phyloP scores from a whole-genome alignment of 1,140 invertebrate genomes.

The Chironomus tepperi region DNA sequence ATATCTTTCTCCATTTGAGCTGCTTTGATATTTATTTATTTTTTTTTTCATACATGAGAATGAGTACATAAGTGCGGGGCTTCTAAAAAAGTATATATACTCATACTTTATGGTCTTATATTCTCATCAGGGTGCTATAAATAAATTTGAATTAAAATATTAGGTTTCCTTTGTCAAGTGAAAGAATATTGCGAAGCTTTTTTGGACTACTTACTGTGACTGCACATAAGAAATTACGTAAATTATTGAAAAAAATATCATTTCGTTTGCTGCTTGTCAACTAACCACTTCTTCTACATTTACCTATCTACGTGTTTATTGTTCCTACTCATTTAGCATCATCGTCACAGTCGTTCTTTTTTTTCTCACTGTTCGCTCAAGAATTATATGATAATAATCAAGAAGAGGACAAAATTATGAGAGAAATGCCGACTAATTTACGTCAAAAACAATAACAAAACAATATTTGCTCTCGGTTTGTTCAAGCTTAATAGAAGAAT shows the following conservation, averaged over 20 bases:
- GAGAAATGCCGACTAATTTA: not conserved
- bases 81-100: not conserved
- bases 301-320: not conserved
- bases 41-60: not conserved
- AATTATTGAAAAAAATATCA: not conserved
- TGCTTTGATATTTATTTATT: not conserved
- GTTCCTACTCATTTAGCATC: not conserved
- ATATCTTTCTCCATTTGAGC: not conserved
- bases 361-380: not conserved
- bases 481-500: not conserved
- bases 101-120: not conserved
- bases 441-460: slow-evolving; percentile 4
- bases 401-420: not conserved
- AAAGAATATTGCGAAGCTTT: not conserved
- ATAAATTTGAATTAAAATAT: not conserved
- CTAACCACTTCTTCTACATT: not conserved
- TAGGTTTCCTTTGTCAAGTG: not conserved
- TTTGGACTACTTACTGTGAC: not conserved
- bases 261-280: not conserved
- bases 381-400: not conserved
- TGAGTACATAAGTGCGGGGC: not conserved
- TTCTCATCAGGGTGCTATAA: not conserved
- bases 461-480: not conserved
- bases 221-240: not conserved
- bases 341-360: not conserved